Evolutionary conservation across 53 echinoderm and acorn worm species (phyloP), one percentile per base, ranked within the genome.

Genomic region (Zoroaster sp.): DNA sequence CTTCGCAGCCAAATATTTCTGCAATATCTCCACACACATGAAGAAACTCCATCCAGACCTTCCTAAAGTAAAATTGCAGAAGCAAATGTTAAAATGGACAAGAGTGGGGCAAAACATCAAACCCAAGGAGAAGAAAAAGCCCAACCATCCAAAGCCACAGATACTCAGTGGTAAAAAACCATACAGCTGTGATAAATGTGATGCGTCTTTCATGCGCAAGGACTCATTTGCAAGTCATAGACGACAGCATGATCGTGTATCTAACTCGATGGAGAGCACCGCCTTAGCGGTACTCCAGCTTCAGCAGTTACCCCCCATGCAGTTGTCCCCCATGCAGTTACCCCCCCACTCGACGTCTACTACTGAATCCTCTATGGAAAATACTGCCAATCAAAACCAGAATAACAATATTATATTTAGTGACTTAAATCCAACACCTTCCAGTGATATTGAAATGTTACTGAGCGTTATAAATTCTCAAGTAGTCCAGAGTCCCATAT

Each of bases 201-300:
- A 76, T 13, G 95, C 91, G 35, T 86, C 89, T 3, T 95, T 95
- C 83, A 80, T 95, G 37, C 83, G 95, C 21, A 88, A 88, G 66
- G 95, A 95, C 44, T 95, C 95, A 0, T 75, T 86, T 37, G 32
- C 86, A 66, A 95, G 93, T 69, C 95, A 95, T 30, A 68, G 47
- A 21, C 73, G 95, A 75, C 95, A 95, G 76, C 95, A 95, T 69
- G 59, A 78, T 6, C 55, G 39, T 39, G 65, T 83, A 4, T 63
- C 73, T 5, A 51, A 86, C 53, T 44, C 74, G 3, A 40, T 76
- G 41, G 87, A 93, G 78, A 93, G 90, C 63, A 80, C 87, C 1
- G 90, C 93, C 20, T 63, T 78, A 13, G 93, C 93, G 34, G 93
- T 87, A 17, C 73, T 90, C 20, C 89, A 89, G 79, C 90, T 88